Base-by-base conservation (phyloP, 2,797 vertebrate species). In the Naso thynnoides region DNA sequence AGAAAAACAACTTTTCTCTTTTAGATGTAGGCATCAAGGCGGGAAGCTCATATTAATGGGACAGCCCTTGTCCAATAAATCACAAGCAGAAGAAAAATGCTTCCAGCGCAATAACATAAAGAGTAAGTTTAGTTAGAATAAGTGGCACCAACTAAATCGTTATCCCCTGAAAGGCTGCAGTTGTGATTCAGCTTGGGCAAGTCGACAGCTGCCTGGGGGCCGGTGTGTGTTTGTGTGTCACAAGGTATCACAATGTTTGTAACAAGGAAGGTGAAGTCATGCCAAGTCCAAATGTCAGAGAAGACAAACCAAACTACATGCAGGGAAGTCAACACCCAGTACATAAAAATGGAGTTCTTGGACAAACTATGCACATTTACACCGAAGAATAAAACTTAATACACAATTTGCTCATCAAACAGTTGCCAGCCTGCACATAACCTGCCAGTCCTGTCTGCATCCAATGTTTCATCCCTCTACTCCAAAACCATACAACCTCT, bases 1-100 rank as follows among this genome's bases (percentile, higher is more conserved):
- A 64, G 24, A 57, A 85, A 81, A 79, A 62, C 49, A 84, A 74
- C 31, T 68, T 69, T 74, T 74, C 29, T 39, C 62, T 81, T 71
- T 62, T 23, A 36, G 58, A 41, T 73, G 50, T 36, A 66, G 29
- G 84, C 63, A 81, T 81, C 49, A 73, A 76, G 45, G 71, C 54
- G 5, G 48, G 23, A 42, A 36, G 45, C n/a, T 61, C 47, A 38
- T 27, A 41, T 78, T 80, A 86, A 84, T 79, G 53, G 59, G 71
- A 75, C 57, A 62, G 62, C 33, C 59, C 57, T 78, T 79, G 70
- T 82, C 59, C 53, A 70, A 70, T 75, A 77, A 64, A 82, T 65
- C 55, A 73, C 41, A 56, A 55, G 54, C 18, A 52, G 45, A 62
- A 57, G 26, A 66, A 81, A 70, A 81, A 70, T 18, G 49, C 70